Percentiles rank a stretch among this genome's conserved stretches.
Evolutionary conservation across 2,888 invertebrate genomes (phyloP).

Genomic region (Seira musarum): DNA sequence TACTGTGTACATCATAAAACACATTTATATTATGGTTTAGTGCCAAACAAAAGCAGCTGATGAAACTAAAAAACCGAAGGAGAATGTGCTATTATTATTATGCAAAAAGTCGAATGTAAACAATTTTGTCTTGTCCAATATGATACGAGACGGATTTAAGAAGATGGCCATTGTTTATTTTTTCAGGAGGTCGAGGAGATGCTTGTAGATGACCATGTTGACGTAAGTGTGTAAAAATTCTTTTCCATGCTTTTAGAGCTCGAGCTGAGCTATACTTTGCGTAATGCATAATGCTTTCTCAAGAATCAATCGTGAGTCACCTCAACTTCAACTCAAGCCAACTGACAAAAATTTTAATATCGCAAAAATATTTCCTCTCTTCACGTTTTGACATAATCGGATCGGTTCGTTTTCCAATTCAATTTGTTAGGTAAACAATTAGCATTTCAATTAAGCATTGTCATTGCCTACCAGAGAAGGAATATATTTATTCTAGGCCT

Average conservation of each 20-base stretch:
- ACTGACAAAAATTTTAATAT: slow-evolving; percentile 15
- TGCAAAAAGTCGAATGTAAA: too few species aligned
- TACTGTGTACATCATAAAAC: too few species aligned
- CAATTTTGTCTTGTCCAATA: too few species aligned
- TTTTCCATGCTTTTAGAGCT: not conserved
- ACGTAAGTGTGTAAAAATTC: slow-evolving; percentile 69
- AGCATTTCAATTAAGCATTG: slow-evolving; percentile 43
- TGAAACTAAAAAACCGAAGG: too few species aligned
- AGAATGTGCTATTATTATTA: too few species aligned
- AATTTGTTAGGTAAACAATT: slow-evolving; percentile 50
- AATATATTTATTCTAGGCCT: not conserved
- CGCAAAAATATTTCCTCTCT: not conserved
- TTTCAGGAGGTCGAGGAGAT: slow-evolving; percentile 77
- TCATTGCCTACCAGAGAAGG: slow-evolving; percentile 7
- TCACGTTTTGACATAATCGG: not conserved
- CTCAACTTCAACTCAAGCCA: not conserved
- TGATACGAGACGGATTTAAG: slow-evolving; percentile 4
- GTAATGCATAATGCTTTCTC: too few species aligned
- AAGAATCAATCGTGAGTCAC: too few species aligned
- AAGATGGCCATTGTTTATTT: slow-evolving; percentile 64
- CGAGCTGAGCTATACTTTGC: not conserved
- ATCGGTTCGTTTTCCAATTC: slow-evolving; percentile 36
- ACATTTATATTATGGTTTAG: too few species aligned
- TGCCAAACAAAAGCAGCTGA: too few species aligned
- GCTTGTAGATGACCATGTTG: slow-evolving; percentile 72